These are phyloP conservation scores for Drosophila subobscura DNA, from an alignment of 1,140 invertebrate species.

Conservation along the genomic window DNA sequence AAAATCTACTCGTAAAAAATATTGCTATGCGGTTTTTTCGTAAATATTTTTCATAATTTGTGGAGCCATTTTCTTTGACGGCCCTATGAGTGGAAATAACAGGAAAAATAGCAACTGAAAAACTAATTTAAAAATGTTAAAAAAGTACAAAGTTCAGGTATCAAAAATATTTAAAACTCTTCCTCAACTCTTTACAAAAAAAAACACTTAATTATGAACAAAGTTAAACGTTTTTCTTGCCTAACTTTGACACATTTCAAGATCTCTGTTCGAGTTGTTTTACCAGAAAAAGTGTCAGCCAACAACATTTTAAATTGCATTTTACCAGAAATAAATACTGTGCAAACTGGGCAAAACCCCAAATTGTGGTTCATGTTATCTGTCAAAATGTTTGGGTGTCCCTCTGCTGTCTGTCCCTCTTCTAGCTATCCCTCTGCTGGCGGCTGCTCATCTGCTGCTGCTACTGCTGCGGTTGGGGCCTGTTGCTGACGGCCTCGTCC, in stretches of 20 bases:
- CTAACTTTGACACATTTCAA: background rate
- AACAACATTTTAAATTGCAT: conserved; percentile 3
- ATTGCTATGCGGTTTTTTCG: no score
- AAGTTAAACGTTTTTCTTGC: no score
- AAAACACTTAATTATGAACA: no score
- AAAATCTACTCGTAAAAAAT: no score
- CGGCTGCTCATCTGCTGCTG: conserved; percentile 34
- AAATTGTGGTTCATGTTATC: conserved; percentile 28
- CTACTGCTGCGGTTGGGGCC: conserved; percentile 34
- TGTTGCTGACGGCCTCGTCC: conserved; percentile 64
- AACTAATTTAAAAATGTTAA: no score
- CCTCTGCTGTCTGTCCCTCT: conserved; percentile 10
- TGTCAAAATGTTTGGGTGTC: conserved; percentile 40
- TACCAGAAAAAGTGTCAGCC: background rate
- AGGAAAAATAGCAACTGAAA: no score
- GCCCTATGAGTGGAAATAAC: no score
- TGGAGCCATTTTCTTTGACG: no score
- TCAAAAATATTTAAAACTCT: no score
- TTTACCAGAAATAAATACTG: background rate
- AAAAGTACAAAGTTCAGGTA: no score
- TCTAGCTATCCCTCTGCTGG: conserved; percentile 8
- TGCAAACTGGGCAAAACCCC: background rate
- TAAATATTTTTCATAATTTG: no score
- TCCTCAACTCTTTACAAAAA: no score
- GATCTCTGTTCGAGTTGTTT: background rate